Base-by-base conservation (phyloP, 1,140 invertebrate genomes). In the Oryzaephilus surinamensis region DNA sequence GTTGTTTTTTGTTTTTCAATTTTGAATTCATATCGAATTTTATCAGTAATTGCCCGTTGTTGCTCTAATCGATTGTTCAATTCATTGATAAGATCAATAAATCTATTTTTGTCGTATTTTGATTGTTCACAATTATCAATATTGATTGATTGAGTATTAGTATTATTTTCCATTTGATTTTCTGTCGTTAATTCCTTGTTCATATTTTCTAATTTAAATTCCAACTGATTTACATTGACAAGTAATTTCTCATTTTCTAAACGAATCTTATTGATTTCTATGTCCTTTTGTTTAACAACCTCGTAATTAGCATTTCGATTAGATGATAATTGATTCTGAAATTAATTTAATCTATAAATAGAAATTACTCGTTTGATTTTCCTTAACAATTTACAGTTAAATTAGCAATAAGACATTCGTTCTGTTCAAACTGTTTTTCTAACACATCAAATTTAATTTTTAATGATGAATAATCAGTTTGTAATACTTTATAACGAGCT, bases 401-500 rank as follows among this genome's bases (percentile, higher is more conserved):
- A 32, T 66, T 65, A 27, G 66, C 64, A 24, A 76, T 70, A 3
- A 74, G 48, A 41, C 70, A 55, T 52, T 72, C 66, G 39, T 79
- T 74, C 36, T 70, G 62, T 28, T 60, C 62, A 48, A 64, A 70
- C 46, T 76, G 74, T 33, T 51, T 27, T 10, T 13, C 32, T 12
- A 44, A 37, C 28, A 41, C 17, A 12, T 20, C n/a, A 19, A 72
- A 61, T 44, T 70, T 71, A 14, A 62, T 60, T 44, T 67, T 67
- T 2, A 68, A 46, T 0, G 45, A 48, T 2, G 52, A 60, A 2
- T 63, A 43, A 38, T 77, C 73, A 30, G 65, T 67, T 48, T 76
- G 72, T 6, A 77, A 54, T 38, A 72, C 70, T 52, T 65, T 68
- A 24, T 69, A 67, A 46, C 73, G 64, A 23, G 72, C 70, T 46